phyloP scores from a whole-genome alignment of 2,888 invertebrate genomes.

The Drosophila tripunctata region DNA sequence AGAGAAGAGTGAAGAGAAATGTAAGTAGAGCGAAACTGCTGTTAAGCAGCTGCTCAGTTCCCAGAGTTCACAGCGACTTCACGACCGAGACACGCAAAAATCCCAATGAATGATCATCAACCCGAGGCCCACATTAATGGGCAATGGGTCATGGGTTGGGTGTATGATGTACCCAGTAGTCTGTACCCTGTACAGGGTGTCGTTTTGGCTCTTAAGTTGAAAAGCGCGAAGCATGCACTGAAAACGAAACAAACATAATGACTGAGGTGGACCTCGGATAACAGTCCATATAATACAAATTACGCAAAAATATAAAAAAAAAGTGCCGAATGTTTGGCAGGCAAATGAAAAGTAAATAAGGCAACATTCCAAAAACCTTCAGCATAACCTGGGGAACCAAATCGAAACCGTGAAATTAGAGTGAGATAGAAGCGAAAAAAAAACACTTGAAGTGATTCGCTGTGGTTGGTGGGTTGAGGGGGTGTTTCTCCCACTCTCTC shows the following conservation, averaged over 20 bases:
- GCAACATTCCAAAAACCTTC: conserved; percentile 40
- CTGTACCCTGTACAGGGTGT: conserved; percentile 6
- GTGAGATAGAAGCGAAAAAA: conserved; percentile 49
- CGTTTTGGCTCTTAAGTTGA: conserved; percentile 50
- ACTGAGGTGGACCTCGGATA: conserved; percentile 8
- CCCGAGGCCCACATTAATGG: conserved; percentile 13
- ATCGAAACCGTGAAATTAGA: conserved; percentile 72
- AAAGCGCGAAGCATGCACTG: conserved; percentile 50
- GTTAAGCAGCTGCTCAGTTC: conserved; percentile 60
- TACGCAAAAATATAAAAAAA: conserved; percentile 30
- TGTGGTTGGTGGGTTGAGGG: conserved; percentile 44
- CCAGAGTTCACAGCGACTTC: conserved; percentile 58
- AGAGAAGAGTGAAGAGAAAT: conserved; percentile 9
- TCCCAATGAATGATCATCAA: conserved; percentile 73
- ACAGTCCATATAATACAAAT: conserved; percentile 44
- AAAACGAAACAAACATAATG: conserved; percentile 55
- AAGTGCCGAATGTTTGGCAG: conserved; percentile 57
- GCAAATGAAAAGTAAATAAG: conserved; percentile 77
- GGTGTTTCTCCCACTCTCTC: neutral
- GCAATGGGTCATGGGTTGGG: conserved; percentile 1
- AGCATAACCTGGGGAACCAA: neutral
- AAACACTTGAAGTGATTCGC: conserved; percentile 80
- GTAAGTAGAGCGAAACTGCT: conserved; percentile 20
- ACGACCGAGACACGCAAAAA: conserved; percentile 70
- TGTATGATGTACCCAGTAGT: too few relatives aligned